Conservation (phyloP, 2,888 invertebrate species). For the Galeopsomyia nigrocyanea region DNA sequence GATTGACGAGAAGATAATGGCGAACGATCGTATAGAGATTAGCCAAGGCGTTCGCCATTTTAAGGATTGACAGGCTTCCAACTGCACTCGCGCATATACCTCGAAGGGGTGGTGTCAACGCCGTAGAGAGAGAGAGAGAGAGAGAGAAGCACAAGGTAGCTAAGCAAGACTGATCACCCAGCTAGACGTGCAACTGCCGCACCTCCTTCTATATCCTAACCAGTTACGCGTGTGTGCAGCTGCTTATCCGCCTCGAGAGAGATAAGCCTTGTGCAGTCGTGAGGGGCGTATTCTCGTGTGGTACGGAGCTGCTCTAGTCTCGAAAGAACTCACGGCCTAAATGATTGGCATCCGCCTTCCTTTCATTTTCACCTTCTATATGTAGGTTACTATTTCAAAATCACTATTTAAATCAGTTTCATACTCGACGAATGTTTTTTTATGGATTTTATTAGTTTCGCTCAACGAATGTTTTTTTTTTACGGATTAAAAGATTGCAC, state of each 20-base stretch:
- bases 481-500: no score
- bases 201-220: constrained; percentile 48
- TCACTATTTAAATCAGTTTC: no score
- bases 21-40: constrained; percentile 52
- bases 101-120: constrained; percentile 60
- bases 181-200: constrained; percentile 51
- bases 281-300: no score
- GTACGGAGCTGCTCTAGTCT: no score
- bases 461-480: no score
- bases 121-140: neutral
- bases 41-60: constrained; percentile 49
- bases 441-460: no score
- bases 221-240: constrained; percentile 42
- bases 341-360: no score
- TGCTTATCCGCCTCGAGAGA: constrained; percentile 48
- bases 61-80: constrained; percentile 48
- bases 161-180: constrained; percentile 65
- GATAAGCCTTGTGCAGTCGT: constrained; percentile 44
- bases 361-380: no score
- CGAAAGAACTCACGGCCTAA: no score
- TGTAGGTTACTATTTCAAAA: no score
- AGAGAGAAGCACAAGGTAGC: constrained; percentile 38
- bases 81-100: constrained; percentile 29
- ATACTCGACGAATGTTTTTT: no score
- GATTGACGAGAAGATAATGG: constrained; percentile 45